Evolutionary conservation across 2,797 vertebrate genomes (phyloP).

Genomic region (Anguilla marmorata): DNA sequence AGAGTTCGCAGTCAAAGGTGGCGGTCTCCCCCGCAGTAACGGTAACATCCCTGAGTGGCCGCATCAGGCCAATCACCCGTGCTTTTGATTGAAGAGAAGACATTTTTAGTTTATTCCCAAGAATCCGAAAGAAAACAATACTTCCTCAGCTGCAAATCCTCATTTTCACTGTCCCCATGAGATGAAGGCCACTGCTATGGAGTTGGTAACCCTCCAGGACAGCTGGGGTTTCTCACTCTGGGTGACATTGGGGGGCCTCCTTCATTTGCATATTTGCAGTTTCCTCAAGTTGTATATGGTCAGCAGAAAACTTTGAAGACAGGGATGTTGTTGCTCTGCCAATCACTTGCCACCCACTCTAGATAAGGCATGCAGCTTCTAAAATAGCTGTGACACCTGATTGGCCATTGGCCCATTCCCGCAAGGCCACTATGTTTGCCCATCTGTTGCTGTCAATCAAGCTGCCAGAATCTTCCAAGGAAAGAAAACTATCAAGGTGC

Average conservation of each 20-base stretch:
- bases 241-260: slow-evolving; percentile 60
- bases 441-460: slow-evolving; percentile 77
- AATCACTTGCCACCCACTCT: slow-evolving; percentile 76
- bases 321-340: slow-evolving; percentile 73
- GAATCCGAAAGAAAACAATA: slow-evolving; percentile 56
- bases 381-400: slow-evolving; percentile 85
- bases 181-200: slow-evolving; percentile 66
- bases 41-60: slow-evolving; percentile 87
- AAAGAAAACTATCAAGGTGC: slow-evolving; percentile 64
- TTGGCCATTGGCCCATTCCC: slow-evolving; percentile 77
- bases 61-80: slow-evolving; percentile 83
- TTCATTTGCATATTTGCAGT: slow-evolving; percentile 76
- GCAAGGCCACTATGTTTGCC: slow-evolving; percentile 55
- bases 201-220: slow-evolving; percentile 69
- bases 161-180: slow-evolving; percentile 72
- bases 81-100: slow-evolving; percentile 87
- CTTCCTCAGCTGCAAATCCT: slow-evolving; percentile 68
- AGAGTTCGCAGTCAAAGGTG: slow-evolving; percentile 95
- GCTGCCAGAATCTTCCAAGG: slow-evolving; percentile 74
- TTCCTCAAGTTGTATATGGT: slow-evolving; percentile 74
- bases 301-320: slow-evolving; percentile 67
- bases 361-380: slow-evolving; percentile 86
- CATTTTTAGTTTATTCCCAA: slow-evolving; percentile 75
- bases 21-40: slow-evolving; percentile 98
- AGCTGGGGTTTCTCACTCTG: slow-evolving; percentile 61